Conservation (phyloP, 2,113 vertebrate genomes). For the Numida meleagris region DNA sequence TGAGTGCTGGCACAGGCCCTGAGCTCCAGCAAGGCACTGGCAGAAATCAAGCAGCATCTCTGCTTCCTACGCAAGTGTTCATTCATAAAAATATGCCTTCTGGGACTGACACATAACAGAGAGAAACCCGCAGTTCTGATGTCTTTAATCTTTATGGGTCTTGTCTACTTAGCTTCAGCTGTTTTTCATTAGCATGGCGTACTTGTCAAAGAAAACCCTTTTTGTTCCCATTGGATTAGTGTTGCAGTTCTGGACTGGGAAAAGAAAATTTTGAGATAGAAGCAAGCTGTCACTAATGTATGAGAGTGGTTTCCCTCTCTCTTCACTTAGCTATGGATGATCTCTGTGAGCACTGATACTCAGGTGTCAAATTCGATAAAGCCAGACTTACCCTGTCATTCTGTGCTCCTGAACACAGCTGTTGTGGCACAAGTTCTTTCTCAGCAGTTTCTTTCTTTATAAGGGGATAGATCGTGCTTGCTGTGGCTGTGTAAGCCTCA, state of each 20-base stretch:
- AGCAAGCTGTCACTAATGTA: not conserved
- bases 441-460: not conserved
- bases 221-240: not conserved
- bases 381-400: not conserved
- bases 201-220: not conserved
- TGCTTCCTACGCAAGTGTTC: not conserved
- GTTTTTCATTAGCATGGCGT: not conserved
- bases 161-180: not conserved
- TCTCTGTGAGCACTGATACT: not conserved
- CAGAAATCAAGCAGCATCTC: not conserved
- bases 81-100: not conserved
- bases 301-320: not conserved
- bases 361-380: not conserved
- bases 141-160: not conserved
- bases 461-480: not conserved
- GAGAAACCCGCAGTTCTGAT: not conserved
- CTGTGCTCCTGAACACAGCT: accelerated
- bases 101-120: not conserved
- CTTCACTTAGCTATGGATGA: not conserved
- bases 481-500: not conserved
- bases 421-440: not conserved
- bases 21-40: not conserved
- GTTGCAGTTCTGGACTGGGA: not conserved
- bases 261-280: not conserved
- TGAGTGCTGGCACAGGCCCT: not conserved